Base-by-base conservation (phyloP, 1,140 invertebrate genomes). In the Lysiphlebus fabarum region DNA sequence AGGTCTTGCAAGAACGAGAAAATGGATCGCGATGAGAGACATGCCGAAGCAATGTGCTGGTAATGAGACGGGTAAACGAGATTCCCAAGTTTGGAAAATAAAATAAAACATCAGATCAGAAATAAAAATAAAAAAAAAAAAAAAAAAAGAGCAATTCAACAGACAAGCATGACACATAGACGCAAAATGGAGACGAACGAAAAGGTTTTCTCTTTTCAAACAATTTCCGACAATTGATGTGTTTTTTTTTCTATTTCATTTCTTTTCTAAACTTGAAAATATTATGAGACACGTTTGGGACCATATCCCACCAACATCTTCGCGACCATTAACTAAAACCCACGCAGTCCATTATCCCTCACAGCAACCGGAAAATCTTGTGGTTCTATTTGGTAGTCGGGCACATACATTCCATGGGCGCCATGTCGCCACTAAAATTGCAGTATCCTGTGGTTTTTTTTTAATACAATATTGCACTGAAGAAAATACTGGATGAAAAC, bases 301-400 rank as follows among this genome's bases (percentile, higher is more conserved):
- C 47, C 36, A 53, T 63, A 63, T 57, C 47, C 36, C 26, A n/a
- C 36, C 14, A 11, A 38, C 17, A 50, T 60, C 54, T 48, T 36
- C 49, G 49, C 47, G 53, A 53, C 54, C 54, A 63, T 59, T 59
- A 53, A 43, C 43, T 34, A 47, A 59, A 59, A 59, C 50, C 56
- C 51, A 62, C 56, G 53, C 51, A 42, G 45, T 7, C 33, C 45
- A 62, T 58, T 55, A 58, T 53, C 51, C 47, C 36, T 38, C 17
- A 26, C 17, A 44, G 37, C 51, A 59, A 62, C 61, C 57, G 53
- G 61, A 62, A 62, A 62, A 62, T 62, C 53, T 53, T 50, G 61
- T 47, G 53, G 57, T 62, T 49, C 49, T 42, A 40, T 49, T 43
- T 49, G 34, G 53, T 34, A 10, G 42, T 10, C 5, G 33, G 17